phyloP scores from a whole-genome alignment of 2,113 vertebrate species.

The Phasianus colchicus region DNA sequence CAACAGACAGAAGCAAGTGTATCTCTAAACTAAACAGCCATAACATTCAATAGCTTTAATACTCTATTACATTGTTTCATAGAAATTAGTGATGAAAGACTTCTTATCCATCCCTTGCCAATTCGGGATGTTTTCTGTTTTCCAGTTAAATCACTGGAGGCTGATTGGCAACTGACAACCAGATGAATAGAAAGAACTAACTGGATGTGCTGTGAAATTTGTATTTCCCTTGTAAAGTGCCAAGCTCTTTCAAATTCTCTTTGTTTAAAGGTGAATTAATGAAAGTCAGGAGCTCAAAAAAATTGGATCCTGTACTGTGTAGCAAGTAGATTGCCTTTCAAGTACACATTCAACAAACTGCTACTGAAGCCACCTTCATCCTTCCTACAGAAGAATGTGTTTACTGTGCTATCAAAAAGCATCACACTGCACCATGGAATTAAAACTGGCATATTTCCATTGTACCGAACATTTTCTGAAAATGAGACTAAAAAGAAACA shows the following conservation, averaged over 20 bases:
- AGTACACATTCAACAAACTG: background rate
- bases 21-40: slow-evolving; percentile 39
- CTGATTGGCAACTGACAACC: slow-evolving; percentile 56
- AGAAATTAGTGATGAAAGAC: slow-evolving; percentile 57
- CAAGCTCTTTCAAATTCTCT: background rate
- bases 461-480: background rate
- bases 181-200: slow-evolving; percentile 39
- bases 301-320: background rate
- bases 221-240: background rate
- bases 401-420: background rate
- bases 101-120: slow-evolving; percentile 54
- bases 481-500: background rate
- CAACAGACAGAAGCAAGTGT: slow-evolving; percentile 45
- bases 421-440: background rate
- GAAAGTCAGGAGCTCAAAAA: background rate
- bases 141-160: slow-evolving; percentile 35
- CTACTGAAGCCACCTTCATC: background rate
- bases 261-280: slow-evolving; percentile 39
- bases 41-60: slow-evolving; percentile 46
- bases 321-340: background rate
- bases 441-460: background rate
- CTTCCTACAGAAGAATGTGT: background rate
- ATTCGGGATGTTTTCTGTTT: slow-evolving; percentile 48
- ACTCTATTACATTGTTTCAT: slow-evolving; percentile 21
- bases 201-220: slow-evolving; percentile 35